These are phyloP conservation scores for Tigriopus californicus DNA, from an alignment of 2,888 invertebrate species.

Conservation along the genomic window DNA sequence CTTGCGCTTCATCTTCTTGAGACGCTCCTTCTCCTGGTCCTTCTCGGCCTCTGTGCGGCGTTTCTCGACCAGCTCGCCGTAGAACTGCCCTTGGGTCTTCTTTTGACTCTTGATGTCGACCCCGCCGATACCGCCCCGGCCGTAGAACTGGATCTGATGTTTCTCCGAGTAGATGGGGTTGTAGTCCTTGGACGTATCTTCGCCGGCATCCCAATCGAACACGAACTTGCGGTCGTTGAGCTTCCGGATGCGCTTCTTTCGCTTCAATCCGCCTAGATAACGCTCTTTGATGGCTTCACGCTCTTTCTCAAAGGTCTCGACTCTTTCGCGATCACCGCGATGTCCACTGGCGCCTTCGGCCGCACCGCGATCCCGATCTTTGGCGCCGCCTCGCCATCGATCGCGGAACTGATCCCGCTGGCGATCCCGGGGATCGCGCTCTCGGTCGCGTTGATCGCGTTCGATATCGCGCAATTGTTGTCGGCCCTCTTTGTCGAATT, in stretches of 20 bases:
- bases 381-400: constrained; percentile 18
- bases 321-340: neutral
- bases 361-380: neutral
- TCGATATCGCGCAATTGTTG: constrained; percentile 19
- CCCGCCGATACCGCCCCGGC: constrained; percentile 90
- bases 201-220: constrained; percentile 98
- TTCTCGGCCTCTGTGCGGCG: constrained; percentile 89
- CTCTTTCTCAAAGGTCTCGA: constrained; percentile 45
- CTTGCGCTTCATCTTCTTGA: constrained; percentile 78
- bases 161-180: constrained; percentile 11
- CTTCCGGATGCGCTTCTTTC: constrained; percentile 71
- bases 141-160: constrained; percentile 57
- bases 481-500: constrained; percentile 29
- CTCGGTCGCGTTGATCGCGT: constrained; percentile 20
- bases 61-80: constrained; percentile 83
- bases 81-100: constrained; percentile 88
- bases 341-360: too few relatives aligned
- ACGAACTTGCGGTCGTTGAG: constrained; percentile 97
- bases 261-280: constrained; percentile 74
- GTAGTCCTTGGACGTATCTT: constrained; percentile 58
- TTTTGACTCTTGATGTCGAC: constrained; percentile 93
- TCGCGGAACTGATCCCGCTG: constrained; percentile 22
- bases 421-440: constrained; percentile 23
- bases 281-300: constrained; percentile 86
- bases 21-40: constrained; percentile 76